Base-by-base conservation (phyloP, 2,113 vertebrate genomes). In the Callospermophilus lateralis region DNA sequence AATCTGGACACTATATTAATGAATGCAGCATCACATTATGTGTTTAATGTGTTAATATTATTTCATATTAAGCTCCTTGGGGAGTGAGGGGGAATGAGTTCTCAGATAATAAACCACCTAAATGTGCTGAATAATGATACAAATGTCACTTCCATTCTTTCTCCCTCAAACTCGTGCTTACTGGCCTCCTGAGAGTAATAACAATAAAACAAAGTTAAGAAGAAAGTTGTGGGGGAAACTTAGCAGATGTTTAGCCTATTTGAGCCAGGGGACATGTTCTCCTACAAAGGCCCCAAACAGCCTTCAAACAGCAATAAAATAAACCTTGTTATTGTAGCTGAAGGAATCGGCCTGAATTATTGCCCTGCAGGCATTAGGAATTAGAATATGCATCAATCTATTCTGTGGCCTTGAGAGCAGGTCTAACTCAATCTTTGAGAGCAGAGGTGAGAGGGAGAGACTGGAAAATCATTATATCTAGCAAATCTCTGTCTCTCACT, bases 191-290 rank as follows among this genome's bases (percentile, higher is more conserved):
- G 94, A 88, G 97, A 15, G n/a, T 77, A 92, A 95, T 97, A 97
- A 97, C 84, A 95, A 95, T 98, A 97, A 97, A 98, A 51, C 70
- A 95, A 97, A 97, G 95, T 97, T 97, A 96, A 96, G 55, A 89
- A 90, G 53, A 97, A 97, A 97, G 87, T 97, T 97, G 77, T 4
- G 51, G 89, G 45, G 34, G 51, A 19, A 55, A 83, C 72, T 89
- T 67, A 94, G 85, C 97, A 98, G 96, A 96, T 97, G 96, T 94
- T 97, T 94, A 96, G 94, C 85, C 95, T 95, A 93, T 96, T 76
- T 95, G 95, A 97, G 78, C 45, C 84, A 96, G 51, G 95, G 77
- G 91, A 97, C 73, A 65, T 58, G 11, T 84, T 96, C 68, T 94
- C 76, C 39, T 95, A 90, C 84, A 48, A n/a, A 96, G 87, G 61